Evolutionary conservation across 1,140 invertebrate genomes (phyloP), one percentile per base, ranked within the genome.

Genomic region (Amphibalanus amphitrite): DNA sequence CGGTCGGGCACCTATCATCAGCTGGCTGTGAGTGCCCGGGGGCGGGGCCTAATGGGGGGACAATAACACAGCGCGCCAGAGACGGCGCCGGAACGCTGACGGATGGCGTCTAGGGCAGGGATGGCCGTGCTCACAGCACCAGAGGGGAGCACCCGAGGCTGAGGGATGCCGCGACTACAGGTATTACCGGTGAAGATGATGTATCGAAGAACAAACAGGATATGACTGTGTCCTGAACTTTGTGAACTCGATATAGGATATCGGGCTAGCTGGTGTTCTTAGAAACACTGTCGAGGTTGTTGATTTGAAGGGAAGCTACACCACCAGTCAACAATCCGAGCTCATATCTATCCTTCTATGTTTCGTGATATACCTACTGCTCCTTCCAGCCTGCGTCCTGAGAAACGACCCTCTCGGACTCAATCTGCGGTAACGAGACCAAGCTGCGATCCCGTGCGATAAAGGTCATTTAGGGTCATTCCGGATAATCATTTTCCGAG

Each of bases 401-500:
- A 38, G 33, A 38, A 38, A 38, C 15, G 33, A 38, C 33, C 47
- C 47, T 8, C 47, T 8, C 47, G 13, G 10, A 3, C 10, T 20
- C 47, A 59, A 59, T 59, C 47, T 3, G 20, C 47, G 1, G 23
- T 20, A 59, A 59, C 17, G 10, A 20, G 1, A 8, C 23, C 47
- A 1, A 20, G 47, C 6, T 59, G 10, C 13, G 47, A 59, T 59
- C 47, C 1, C 33, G 17, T 8, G 38, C 47, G 47, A 59, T 59
- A 59, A 59, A 59, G 47, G 47, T 59, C 47, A 59, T 59, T 59
- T 59, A 59, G 47, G 47, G 47, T 59, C 47, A 59, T 59, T 59
- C 23, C 47, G 47, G 47, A 17, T 59, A 8, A 59, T 59, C 47
- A 59, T 59, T 59, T 59, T 59, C 47, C 47, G 20, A 20, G 47